Evolutionary conservation across 2,113 vertebrate genomes (phyloP), one percentile per base, ranked within the genome.

Genomic region (Sturnira hondurensis): DNA sequence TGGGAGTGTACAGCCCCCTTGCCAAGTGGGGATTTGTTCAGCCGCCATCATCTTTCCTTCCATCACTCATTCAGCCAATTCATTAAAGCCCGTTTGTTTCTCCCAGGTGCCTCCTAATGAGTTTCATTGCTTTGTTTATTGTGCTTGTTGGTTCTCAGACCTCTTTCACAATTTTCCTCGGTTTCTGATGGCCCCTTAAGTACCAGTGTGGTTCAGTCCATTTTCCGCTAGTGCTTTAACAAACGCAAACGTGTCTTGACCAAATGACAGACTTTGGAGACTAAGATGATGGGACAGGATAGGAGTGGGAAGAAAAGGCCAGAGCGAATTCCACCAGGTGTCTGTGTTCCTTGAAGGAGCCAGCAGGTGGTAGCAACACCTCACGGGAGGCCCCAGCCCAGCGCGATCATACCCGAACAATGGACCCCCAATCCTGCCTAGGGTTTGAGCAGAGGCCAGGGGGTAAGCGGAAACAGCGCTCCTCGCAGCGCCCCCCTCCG

Each of bases 321-420:
- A 0, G 43, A 28, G 61, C 41, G n/a, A 86, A 56, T 26, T 17
- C 26, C 89, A n/a, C 41, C 68, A 1, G 77, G 43, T 14, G 67
- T 67, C 68, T 93, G 96, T 47, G 87, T 28, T 98, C 65, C 96
- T 68, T 7, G 3, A 63, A 61, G 33, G 85, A 56, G 61, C 97
- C 97, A 95, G 97, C 92, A 98, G 97, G 96, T 92, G 97, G 97
- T 83, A 96, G 97, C 96, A 97, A 41, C 93, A 71, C 77, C 47
- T 90, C 87, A 54, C 4, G 45, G 22, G 58, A 95, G 50, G 70
- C 58, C 80, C 38, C 54, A 33, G 78, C 38, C 28, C 12, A 0
- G 91, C 56, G 67, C 50, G 0, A 68, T 0, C 65, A 70, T 33
- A 22, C 50, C 52, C 2, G 67, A 96, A 97, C 97, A 97, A 97